Evolutionary conservation across 2,888 invertebrate genomes (phyloP).

Genomic region (Ecliptopera silaceata): DNA sequence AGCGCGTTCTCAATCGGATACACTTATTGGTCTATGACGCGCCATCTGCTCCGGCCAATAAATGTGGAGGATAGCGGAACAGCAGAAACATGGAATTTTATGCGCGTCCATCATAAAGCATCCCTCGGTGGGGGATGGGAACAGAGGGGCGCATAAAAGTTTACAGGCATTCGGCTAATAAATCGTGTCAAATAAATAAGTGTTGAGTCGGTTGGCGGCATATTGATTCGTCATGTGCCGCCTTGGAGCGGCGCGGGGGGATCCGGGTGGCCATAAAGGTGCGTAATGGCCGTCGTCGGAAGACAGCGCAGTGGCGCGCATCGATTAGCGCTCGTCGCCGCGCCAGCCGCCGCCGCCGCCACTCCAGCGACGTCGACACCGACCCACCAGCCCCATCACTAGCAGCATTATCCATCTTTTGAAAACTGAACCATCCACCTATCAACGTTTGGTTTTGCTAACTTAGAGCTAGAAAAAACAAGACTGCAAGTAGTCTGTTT

Average conservation of each 20-base stretch:
- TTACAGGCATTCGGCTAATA: slow-evolving; percentile 82
- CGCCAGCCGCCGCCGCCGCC: slow-evolving; percentile 80
- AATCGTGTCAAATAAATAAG: slow-evolving; percentile 83
- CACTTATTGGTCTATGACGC: slow-evolving; percentile 45
- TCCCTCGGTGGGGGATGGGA: slow-evolving; percentile 58
- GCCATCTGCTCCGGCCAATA: slow-evolving; percentile 75
- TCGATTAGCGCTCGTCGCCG: slow-evolving; percentile 86
- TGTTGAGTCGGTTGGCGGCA: slow-evolving; percentile 83
- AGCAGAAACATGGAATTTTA: slow-evolving; percentile 71
- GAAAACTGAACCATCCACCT: not conserved
- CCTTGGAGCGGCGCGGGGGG: slow-evolving; percentile 70
- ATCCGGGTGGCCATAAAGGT: slow-evolving; percentile 86
- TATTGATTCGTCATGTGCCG: slow-evolving; percentile 83
- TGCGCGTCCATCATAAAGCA: slow-evolving; percentile 78
- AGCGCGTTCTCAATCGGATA: slow-evolving; percentile 35
- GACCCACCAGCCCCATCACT: slow-evolving; percentile 31
- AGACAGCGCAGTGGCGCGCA: slow-evolving; percentile 87
- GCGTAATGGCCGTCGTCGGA: slow-evolving; percentile 88
- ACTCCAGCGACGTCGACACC: slow-evolving; percentile 34
- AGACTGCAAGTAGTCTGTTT: not conserved
- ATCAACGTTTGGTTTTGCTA: not conserved
- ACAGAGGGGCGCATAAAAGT: slow-evolving; percentile 76
- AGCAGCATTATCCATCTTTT: slow-evolving; percentile 17
- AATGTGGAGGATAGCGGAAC: slow-evolving; percentile 65
- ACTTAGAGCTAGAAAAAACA: too few species aligned